Conservation (phyloP, 2,797 vertebrate genomes). For the Psittacula echo region DNA sequence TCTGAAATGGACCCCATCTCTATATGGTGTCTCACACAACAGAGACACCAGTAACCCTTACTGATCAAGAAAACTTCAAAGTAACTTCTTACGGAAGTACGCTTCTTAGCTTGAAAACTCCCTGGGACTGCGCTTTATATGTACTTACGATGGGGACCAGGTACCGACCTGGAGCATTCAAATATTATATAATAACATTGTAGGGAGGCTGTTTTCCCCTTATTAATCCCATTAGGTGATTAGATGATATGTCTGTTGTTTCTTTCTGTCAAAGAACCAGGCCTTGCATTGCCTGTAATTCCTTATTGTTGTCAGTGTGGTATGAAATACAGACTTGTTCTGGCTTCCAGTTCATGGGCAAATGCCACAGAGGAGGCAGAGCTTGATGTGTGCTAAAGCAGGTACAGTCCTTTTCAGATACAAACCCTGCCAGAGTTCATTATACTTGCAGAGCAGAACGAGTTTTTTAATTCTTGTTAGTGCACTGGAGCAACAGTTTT, state of each 20-base stretch:
- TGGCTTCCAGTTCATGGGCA: neutral
- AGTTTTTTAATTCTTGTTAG: neutral
- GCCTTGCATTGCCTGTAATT: neutral
- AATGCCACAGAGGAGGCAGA: neutral
- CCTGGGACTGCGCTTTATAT: neutral
- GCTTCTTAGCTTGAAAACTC: neutral
- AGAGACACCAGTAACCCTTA: neutral
- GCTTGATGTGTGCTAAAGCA: neutral
- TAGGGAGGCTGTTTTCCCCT: neutral
- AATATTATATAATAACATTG: neutral
- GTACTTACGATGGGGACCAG: neutral
- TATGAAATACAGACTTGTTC: neutral
- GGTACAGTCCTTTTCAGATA: neutral
- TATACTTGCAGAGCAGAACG: neutral
- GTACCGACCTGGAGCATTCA: neutral
- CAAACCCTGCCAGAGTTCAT: neutral
- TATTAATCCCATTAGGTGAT: constrained; percentile 11
- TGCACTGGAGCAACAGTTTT: neutral
- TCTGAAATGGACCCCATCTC: neutral
- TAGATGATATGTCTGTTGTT: neutral
- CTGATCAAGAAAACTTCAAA: neutral
- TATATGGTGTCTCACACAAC: neutral
- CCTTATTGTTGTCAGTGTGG: neutral
- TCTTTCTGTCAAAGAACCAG: neutral
- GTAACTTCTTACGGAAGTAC: neutral